Base-by-base conservation (phyloP, 2,888 invertebrate species). In the Ariolimax columbianus region DNA sequence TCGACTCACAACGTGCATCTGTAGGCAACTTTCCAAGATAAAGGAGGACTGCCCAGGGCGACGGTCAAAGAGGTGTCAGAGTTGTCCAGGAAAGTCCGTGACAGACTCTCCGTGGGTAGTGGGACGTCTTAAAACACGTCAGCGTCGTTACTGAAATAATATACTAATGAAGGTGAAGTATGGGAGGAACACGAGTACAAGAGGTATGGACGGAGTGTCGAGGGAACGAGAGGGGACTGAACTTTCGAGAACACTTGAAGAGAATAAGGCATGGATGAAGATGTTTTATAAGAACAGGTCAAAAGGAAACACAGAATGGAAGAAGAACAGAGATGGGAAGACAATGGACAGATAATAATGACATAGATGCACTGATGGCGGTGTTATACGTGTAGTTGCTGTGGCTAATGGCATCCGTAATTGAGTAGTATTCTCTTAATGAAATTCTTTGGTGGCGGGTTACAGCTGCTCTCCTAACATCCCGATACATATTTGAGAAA, bases 51-150 rank as follows among this genome's bases (percentile, higher is more conserved):
- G 55, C 47, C 30, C 14, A 47, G 47, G 75, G 51, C 47, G 4
- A 36, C 36, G 77, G 77, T 77, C 77, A 77, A 19, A 0, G 55
- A 51, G 77, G 77, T 77, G 77, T 77, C 75, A 75, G 30, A n/a
- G 3, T 33, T 38, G 75, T 75, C 3, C 47, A 4, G 43, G 17
- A 26, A 17, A 43, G 68, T 0, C 68, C 38, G 23, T 70, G 0
- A 26, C 70, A 70, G 4, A 70, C 70, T 70, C 38, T 36, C 38
- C 0, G 2, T 38, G 40, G 11, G 23, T 40, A 70, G 6, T 36
- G 23, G 40, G 72, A 40, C 73, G 11, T 47, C 73, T 73, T 36
- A 23, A 51, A 40, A 55, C 55, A 55, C 36, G 77, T 36, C 59
- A 55, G 51, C 26, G 1, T 59, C 33, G 55, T 55, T 36, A 36